These are phyloP conservation scores for Caenorhabditis sp. DNA, from an alignment of 2,888 invertebrate genomes.

Conservation along the genomic window DNA sequence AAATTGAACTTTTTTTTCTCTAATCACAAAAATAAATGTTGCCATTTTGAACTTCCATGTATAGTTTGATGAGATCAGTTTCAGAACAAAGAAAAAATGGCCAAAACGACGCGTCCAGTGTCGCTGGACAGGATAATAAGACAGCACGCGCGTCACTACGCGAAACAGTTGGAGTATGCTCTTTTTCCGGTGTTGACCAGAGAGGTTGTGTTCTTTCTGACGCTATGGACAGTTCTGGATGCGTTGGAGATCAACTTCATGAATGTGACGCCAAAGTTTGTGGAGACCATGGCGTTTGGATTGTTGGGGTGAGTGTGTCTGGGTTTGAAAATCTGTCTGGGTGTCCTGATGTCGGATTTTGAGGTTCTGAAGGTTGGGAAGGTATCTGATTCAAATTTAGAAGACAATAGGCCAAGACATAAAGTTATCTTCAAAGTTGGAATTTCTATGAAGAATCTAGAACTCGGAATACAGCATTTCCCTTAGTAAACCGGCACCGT, in stretches of 20 bases:
- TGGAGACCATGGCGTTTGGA: constrained; percentile 2
- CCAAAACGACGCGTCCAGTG: constrained; percentile 23
- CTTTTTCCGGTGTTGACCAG: constrained; percentile 52
- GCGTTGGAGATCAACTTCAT: constrained; percentile 51
- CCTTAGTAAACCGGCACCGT: no score
- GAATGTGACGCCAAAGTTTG: constrained; percentile 23
- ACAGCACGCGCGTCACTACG: constrained; percentile 9
- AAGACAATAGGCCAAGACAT: no score
- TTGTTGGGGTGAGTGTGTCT: constrained; percentile 39
- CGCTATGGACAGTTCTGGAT: constrained; percentile 60
- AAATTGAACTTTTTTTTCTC: constrained; percentile 34
- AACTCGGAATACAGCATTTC: no score
- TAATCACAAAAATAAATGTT: constrained; percentile 5
- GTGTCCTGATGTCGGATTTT: background rate
- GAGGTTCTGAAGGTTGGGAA: no score
- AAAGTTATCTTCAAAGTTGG: no score
- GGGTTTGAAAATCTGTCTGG: no score
- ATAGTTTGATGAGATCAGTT: background rate
- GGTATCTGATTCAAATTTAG: no score
- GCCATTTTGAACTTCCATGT: background rate
- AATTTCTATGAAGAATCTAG: no score
- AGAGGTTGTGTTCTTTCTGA: constrained; percentile 59
- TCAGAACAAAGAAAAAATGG: no score
- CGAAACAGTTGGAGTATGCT: constrained; percentile 41
- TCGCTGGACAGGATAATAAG: constrained; percentile 40